Base-by-base conservation (phyloP, 2,797 vertebrate genomes). In the Staurois parvus region DNA sequence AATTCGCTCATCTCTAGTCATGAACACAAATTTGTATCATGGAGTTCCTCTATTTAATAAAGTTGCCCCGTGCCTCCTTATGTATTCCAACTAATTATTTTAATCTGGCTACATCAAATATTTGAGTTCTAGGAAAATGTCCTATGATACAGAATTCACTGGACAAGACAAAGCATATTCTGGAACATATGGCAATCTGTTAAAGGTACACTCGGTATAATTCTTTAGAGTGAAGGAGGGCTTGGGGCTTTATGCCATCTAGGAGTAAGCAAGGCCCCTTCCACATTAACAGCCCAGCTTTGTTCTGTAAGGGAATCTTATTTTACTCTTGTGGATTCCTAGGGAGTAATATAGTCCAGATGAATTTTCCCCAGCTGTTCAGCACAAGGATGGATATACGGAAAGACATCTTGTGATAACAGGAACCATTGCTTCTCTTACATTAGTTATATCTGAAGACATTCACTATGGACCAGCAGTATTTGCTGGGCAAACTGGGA, bases 291-390 rank as follows among this genome's bases (percentile, higher is more conserved):
- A 64, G 68, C 83, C 28, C 68, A 3, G 66, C 24, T 2, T 19
- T 19, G 40, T 17, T 67, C 40, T 80, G 7, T 7, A 42, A n/a
- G 68, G 76, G 34, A 79, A 64, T 72, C 48, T 9, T 5, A 34
- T 45, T 70, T 34, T 70, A 37, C 68, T 66, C 52, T 28, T 64
- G 68, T 48, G 83, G 28, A 48, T 84, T 42, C 15, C 3, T 10
- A 48, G 26, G n/a, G 2, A n/a, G 24, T 84, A 79, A 84, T 66
- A 21, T 37, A 15, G 45, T 79, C 69, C 83, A 84, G 68, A 79
- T 84, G 76, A 62, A 19, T 72, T n/a, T 17, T 24, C 29, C n/a
- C 66, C 66, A 32, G 4, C 28, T 15, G 5, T 68, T 84, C 15
- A 28, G 62, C 64, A 19, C 45, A 26, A 6, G 3, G 45, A 37